A percentile compares a stretch with the other conserved stretches of the same genome.
Evolutionary conservation across 2,797 vertebrate species (phyloP).

Genomic region (Pseudocheirus occidentalis): DNA sequence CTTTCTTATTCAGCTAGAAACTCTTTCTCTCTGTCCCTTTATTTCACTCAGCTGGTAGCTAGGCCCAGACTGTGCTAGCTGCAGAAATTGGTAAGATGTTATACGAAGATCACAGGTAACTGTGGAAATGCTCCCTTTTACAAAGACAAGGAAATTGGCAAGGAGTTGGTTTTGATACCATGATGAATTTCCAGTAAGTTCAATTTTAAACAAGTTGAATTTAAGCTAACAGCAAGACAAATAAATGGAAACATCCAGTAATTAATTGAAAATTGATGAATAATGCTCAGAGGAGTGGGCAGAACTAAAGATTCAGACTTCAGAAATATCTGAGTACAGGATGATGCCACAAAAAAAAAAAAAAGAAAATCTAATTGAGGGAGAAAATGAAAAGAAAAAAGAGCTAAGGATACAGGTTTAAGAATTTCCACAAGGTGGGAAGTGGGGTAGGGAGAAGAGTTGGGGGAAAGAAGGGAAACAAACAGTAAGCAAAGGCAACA

Average conservation of each 20-base stretch:
- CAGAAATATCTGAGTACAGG: not conserved
- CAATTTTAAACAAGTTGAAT: not conserved
- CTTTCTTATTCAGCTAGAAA: too few species aligned
- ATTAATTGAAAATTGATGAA: not conserved
- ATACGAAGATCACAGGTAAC: not conserved
- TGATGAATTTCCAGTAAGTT: not conserved
- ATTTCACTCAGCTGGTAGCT: too few species aligned
- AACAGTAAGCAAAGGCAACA: not conserved
- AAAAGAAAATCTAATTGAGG: not conserved
- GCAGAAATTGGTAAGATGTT: not conserved
- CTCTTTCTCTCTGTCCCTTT: too few species aligned
- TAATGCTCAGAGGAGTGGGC: not conserved
- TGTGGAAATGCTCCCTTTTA: not conserved
- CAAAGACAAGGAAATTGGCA: not conserved
- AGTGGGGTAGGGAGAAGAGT: not conserved
- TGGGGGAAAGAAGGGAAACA: not conserved
- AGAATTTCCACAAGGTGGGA: not conserved
- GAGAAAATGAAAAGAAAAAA: not conserved
- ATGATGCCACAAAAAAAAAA: not conserved
- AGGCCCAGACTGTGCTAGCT: too few species aligned
- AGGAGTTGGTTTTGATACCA: not conserved
- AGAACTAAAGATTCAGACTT: not conserved
- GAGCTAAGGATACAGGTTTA: not conserved
- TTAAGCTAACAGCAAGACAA: not conserved
- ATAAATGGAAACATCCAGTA: not conserved